Conservation (phyloP, 2,888 invertebrate genomes). For the Spilarctia lutea region DNA sequence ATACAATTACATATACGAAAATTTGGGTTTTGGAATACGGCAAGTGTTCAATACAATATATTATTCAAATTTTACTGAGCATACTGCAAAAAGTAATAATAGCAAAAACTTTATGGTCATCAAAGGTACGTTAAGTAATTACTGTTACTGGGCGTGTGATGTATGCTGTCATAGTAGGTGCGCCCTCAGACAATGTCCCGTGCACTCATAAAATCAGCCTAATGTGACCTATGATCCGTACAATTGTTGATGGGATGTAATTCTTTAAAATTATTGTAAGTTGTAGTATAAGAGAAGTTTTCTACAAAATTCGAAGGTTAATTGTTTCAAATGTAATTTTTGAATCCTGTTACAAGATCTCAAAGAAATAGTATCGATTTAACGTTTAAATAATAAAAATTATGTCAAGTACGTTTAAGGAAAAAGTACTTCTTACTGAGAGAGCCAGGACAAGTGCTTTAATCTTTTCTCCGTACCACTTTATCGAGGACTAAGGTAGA, state of each 20-base stretch:
- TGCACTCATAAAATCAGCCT: slow-evolving; percentile 9
- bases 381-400: neutral
- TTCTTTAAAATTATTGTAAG: neutral
- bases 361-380: neutral
- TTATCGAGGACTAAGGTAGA: neutral
- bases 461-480: neutral
- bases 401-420: neutral
- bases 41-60: neutral
- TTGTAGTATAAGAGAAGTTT: neutral
- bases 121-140: slow-evolving; percentile 39
- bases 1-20: no score
- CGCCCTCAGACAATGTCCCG: slow-evolving; percentile 34
- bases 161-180: slow-evolving; percentile 27
- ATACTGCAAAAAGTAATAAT: neutral
- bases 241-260: slow-evolving; percentile 8
- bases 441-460: neutral
- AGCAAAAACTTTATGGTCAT: neutral
- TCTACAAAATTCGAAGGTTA: neutral
- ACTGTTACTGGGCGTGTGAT: slow-evolving; percentile 32
- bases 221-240: slow-evolving; percentile 11
- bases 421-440: neutral
- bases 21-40: no score
- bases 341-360: neutral
- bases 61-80: neutral
- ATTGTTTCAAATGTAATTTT: no score